Evolutionary conservation across 1,140 invertebrate species (phyloP).

Genomic region (Drosophila paulistorum): DNA sequence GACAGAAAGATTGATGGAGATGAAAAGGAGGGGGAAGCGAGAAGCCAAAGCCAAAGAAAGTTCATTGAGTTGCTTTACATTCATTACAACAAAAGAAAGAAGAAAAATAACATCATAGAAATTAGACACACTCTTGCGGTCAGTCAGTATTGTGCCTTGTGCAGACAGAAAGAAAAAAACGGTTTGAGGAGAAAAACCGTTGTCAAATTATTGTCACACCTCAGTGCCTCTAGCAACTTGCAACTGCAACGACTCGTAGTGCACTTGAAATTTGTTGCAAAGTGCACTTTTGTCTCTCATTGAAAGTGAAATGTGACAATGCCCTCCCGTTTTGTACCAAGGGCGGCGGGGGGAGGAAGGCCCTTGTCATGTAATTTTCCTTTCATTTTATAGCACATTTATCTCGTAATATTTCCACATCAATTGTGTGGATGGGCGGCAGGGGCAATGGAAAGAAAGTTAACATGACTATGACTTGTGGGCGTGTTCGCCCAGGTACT

Average conservation of each 20-base stretch:
- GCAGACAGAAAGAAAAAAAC: not conserved
- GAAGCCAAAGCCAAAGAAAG: conserved; percentile 74
- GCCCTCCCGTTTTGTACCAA: conserved; percentile 51
- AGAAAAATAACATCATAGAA: conserved; percentile 68
- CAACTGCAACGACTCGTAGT: conserved; percentile 32
- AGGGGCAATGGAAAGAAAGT: conserved; percentile 36
- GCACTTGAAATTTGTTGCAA: conserved; percentile 16
- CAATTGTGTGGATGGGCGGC: not conserved
- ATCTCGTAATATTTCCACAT: conserved; percentile 25
- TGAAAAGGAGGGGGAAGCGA: conserved; percentile 26
- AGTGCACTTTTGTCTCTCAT: conserved; percentile 32
- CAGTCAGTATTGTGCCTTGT: conserved; percentile 42
- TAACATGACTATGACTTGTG: conserved; percentile 10
- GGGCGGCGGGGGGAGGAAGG: too few relatives aligned
- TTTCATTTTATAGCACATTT: conserved; percentile 59
- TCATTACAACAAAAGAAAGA: conserved; percentile 28
- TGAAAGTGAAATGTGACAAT: conserved; percentile 80
- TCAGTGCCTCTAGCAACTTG: conserved; percentile 26
- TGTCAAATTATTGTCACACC: conserved; percentile 66
- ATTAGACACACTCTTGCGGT: conserved; percentile 70
- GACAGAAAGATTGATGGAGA: conserved; percentile 35
- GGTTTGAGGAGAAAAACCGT: conserved; percentile 28
- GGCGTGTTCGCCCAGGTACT: conserved; percentile 20
- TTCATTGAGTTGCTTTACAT: conserved; percentile 48
- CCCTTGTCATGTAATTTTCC: conserved; percentile 55